A percentile compares a stretch with the other conserved stretches of the same genome.
phyloP scores from a whole-genome alignment of 1,140 invertebrate genomes.

The Drosophila orena region DNA sequence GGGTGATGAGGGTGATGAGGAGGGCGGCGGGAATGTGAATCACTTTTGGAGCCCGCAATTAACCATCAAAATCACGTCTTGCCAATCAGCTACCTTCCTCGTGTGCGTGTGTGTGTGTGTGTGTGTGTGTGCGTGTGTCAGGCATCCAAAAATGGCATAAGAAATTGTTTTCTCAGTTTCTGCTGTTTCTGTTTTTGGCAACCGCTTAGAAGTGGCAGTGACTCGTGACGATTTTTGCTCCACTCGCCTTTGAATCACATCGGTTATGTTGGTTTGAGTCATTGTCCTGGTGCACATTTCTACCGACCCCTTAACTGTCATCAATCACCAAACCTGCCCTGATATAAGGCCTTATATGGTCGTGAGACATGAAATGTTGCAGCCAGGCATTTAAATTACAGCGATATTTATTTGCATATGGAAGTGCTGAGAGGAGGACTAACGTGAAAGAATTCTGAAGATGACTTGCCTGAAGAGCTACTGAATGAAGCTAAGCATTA shows the following conservation, averaged over 20 bases:
- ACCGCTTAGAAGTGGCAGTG: constrained; percentile 64
- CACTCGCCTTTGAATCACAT: constrained; percentile 10
- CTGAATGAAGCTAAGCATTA: background rate
- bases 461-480: background rate
- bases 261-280: constrained; percentile 40
- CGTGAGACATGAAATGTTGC: constrained; percentile 37
- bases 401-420: constrained; percentile 28
- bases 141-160: constrained; percentile 70
- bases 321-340: constrained; percentile 24
- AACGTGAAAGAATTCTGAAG: constrained; percentile 31
- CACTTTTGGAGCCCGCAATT: constrained; percentile 16
- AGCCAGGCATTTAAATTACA: constrained; percentile 24
- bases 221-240: constrained; percentile 38
- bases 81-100: constrained; percentile 42
- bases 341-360: constrained; percentile 60
- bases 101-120: too few relatives aligned
- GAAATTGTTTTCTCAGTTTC: constrained; percentile 32
- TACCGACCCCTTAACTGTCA: constrained; percentile 3
- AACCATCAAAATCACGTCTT: constrained; percentile 66
- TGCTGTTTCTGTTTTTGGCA: constrained; percentile 58
- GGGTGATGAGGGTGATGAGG: background rate
- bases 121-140: constrained; percentile 22
- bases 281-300: constrained; percentile 56
- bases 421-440: too few relatives aligned
- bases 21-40: background rate